Evolutionary conservation across 2,797 vertebrate species (phyloP), one percentile per base, ranked within the genome.

Genomic region (Gobio occitaniae): DNA sequence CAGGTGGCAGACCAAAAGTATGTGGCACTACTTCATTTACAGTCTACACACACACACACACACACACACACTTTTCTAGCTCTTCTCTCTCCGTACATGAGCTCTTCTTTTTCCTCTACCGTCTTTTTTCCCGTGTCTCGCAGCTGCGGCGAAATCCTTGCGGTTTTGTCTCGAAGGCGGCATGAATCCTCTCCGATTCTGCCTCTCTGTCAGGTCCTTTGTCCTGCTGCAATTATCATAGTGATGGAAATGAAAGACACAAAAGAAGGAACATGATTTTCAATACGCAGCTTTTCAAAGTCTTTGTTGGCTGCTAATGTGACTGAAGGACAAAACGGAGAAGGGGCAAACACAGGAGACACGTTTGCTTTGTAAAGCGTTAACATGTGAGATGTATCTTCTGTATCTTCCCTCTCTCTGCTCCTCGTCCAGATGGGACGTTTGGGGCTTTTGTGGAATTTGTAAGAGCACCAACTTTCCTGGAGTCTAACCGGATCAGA

Each of bases 171-270:
- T 78, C 50, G 71, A 25, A 85, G 84, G 79, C 80, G 80, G 61
- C 66, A 47, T 61, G 81, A 84, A 81, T 80, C 70, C 81, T 89
- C 80, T 65, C 56, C 52, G 69, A 70, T 76, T 82, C 74, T 82
- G 69, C 72, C 84, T 90, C 89, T 82, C 86, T 89, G 88, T 89
- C 88, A 89, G 77, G 54, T 90, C 89, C 81, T 91, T 91, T 89
- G 85, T 91, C 85, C 88, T 82, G 84, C 88, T 70, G 78, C 83
- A 90, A 86, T 90, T 89, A 90, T 88, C 86, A 84, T 87, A 82
- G 90, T 87, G 86, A 91, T 88, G 85, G 83, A 90, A 89, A 90
- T 88, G 87, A 90, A 83, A 80, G 85, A 71, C 86, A 89, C 86
- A 89, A 89, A 88, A 78, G 74, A 86, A 69, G 48, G 72, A 88